Evolutionary conservation across 2,888 invertebrate species (phyloP), one percentile per base, ranked within the genome.

Genomic region (Drosophila robusta): DNA sequence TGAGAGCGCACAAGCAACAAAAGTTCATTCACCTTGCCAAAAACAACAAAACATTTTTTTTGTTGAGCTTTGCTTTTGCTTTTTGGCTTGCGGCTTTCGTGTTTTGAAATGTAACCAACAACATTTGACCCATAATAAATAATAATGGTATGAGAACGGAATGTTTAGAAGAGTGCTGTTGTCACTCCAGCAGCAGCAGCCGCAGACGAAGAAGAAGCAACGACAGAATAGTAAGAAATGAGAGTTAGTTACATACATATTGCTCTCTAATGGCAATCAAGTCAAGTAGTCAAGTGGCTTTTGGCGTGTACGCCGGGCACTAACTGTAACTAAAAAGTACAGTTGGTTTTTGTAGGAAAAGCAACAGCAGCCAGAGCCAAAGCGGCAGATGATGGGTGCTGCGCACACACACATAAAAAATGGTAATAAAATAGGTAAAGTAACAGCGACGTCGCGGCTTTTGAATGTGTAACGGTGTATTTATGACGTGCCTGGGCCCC

Each of bases 271-370:
- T 80, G 88, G 75, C 88, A 81, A 87, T 87, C 88, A 81, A 87
- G 81, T 79, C 86, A 85, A 81, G 89, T 87, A 87, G 80, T 85
- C 88, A 88, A 82, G 89, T 87, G 87, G 75, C 82, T 76, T 74
- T 74, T 74, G 70, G 71, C 63, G 63, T 80, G 61, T 77, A 70
- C 57, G 65, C 68, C 68, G 61, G 66, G 74, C 70, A 67, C 80
- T 89, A 88, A 88, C 82, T 67, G 82, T 87, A 80, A 88, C 89
- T 88, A 86, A 85, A 86, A 88, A 86, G 82, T 82, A 82, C 82
- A 82, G 82, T 82, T 89, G 80, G 89, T 88, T 82, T 86, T 67
- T 88, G 88, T 88, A 82, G 88, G 89, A 86, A 76, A 83, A 63
- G 44, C 77, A 78, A 51, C 60, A 54, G 12, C 64, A 58, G 22